Percentiles rank a stretch among this genome's conserved stretches.
These are phyloP conservation scores for Falco novaeseelandiae DNA, from an alignment of 2,797 vertebrate species.

Conservation along the genomic window DNA sequence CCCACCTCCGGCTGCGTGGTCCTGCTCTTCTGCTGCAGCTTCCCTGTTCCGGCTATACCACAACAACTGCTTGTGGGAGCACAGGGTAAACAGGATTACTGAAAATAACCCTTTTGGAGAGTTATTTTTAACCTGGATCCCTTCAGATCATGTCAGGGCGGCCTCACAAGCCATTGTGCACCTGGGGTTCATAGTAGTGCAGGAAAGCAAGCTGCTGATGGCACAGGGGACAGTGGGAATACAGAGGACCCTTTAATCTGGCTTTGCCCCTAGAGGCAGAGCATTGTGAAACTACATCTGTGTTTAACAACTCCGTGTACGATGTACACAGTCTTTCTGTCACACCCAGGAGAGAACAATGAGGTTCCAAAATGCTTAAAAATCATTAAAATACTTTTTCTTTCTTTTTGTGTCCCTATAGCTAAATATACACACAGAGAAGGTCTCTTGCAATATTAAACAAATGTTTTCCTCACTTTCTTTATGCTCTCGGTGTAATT, in stretches of 20 bases:
- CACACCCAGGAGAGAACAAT: neutral
- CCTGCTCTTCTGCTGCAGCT: neutral
- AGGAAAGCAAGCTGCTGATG: neutral
- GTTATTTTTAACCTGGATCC: neutral
- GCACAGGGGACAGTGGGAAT: fast-evolving
- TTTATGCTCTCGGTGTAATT: neutral
- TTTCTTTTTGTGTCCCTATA: neutral
- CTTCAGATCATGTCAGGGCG: neutral
- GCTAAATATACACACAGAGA: neutral
- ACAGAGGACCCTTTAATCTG: neutral
- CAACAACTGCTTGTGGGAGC: conserved; percentile 12
- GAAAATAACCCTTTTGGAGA: neutral
- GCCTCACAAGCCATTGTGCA: neutral
- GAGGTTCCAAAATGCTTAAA: neutral
- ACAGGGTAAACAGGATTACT: neutral
- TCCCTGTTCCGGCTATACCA: neutral
- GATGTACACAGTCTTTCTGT: neutral
- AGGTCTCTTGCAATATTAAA: neutral
- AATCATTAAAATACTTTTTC: neutral
- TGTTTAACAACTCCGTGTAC: neutral
- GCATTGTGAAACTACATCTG: neutral
- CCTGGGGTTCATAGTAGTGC: fast-evolving
- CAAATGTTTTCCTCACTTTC: neutral
- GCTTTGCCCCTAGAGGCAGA: neutral
- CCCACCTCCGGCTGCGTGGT: conserved; percentile 24